Percentiles rank a stretch among this genome's conserved stretches.
Conservation (phyloP, 2,888 invertebrate species). For the Brachyptera risi region DNA sequence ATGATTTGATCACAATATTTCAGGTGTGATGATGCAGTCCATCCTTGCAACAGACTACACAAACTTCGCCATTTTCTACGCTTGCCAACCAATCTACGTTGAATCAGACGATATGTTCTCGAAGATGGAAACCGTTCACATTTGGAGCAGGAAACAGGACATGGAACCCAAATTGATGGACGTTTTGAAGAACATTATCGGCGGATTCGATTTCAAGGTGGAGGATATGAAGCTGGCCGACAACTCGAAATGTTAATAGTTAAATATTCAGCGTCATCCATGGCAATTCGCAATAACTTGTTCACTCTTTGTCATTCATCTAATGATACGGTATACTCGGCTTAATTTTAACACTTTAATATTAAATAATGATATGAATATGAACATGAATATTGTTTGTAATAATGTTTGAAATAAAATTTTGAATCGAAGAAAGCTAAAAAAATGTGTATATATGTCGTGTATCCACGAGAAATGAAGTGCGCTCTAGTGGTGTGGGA, state of each 20-base stretch:
- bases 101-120: not conserved
- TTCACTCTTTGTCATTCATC: too few relatives aligned
- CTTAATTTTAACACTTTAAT: too few relatives aligned
- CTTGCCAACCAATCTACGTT: not conserved
- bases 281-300: too few relatives aligned
- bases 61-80: constrained; percentile 4
- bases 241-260: not conserved
- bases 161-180: not conserved
- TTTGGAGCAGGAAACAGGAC: not conserved
- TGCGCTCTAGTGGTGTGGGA: too few relatives aligned
- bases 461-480: too few relatives aligned
- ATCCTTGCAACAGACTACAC: constrained; percentile 9
- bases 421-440: too few relatives aligned
- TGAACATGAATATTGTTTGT: too few relatives aligned
- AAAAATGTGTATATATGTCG: too few relatives aligned
- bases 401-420: too few relatives aligned
- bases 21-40: not conserved
- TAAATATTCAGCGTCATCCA: too few relatives aligned
- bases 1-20: not conserved
- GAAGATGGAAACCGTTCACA: not conserved
- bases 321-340: too few relatives aligned
- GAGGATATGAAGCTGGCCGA: not conserved
- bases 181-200: not conserved
- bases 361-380: too few relatives aligned
- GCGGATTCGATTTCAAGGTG: not conserved